Evolutionary conservation across 2,888 invertebrate genomes (phyloP), one percentile per base, ranked within the genome.

Genomic region (Diaperis boleti): DNA sequence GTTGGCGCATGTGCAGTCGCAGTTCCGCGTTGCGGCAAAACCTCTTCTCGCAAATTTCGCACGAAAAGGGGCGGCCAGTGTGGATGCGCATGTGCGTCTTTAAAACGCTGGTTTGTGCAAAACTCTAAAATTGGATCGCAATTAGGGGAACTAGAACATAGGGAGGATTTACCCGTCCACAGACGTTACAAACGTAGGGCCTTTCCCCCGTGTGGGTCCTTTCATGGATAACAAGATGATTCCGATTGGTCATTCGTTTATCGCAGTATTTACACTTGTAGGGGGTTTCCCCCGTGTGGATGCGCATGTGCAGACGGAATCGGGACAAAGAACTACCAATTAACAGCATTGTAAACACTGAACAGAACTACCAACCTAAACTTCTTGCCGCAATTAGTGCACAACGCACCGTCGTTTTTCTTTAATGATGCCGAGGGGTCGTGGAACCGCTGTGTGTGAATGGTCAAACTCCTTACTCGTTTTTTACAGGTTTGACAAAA

Each of bases 71-170:
- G 11, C 76, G 70, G 0, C 79, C 80, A 0, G 76, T 78, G 50
- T 80, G 80, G 13, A 76, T 63, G 39, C 70, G 74, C 72, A 77
- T 74, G 59, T 80, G 80, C 0, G 79, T 80, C 22, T 75, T 77
- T 29, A 79, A 62, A 7, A 75, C 73, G 62, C 78, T 76, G 2
- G 75, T 71, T 62, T 79, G 79, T 4, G 76, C 71, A 68, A 80
- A 81, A 18, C 64, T 64, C 74, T 74, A 41, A 54, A 69, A 64
- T 26, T 26, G 8, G 1, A 17, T n/a, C 10, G 33, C 29, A 11
- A n/a, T n/a, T n/a, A n/a, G n/a, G n/a, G 37, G 22, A 33, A 1
- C 11, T 6, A 45, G 14, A 45, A 17, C 41, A n/a, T n/a, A n/a
- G 3, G 1, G 5, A 1, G 17, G 3, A 17, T 4, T 54, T 68